Evolutionary conservation across 2,113 vertebrate species (phyloP), one percentile per base, ranked within the genome.

Genomic region (Tyto alba): DNA sequence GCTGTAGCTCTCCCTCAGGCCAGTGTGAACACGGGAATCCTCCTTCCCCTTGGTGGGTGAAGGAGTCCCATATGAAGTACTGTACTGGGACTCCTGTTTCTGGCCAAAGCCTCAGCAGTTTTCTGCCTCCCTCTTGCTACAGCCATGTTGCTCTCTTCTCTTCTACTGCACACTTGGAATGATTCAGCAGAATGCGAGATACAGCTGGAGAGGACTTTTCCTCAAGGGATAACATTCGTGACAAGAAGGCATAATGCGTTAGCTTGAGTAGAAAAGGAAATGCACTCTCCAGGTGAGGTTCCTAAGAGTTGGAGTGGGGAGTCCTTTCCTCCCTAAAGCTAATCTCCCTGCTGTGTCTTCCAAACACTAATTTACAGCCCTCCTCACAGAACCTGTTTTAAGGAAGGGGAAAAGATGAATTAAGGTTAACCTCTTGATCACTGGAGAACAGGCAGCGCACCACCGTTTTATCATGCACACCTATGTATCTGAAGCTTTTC

Each of bases 331-430:
- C 82, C 75, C 88, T 91, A 88, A 53, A 96, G 93, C 78, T 91
- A 59, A 94, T 91, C 67, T 91, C 26, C 89, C 78, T 71, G 67
- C 92, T 89, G 87, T 45, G 85, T 30, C 48, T 94, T 93, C 85
- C 88, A 88, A 93, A 75, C 45, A 38, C 71, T 95, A 62, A 94
- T 96, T 94, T 95, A 85, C 90, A 96, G 92, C 52, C 85, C 68
- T 77, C 68, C 85, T 90, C 88, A 88, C 79, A 69, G 72, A 91
- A 96, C 85, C 88, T 77, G 93, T 93, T 93, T 94, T 85, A 52
- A 91, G 85, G 87, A 76, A 95, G 91, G 56, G 60, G 85, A 96
- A 85, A 81, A 81, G 77, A 62, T 50, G 79, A 89, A 86, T 92
- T 40, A 77, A 94, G 48, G 52, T 96, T 93, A 96, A 94, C 88